Evolutionary conservation across 1,140 invertebrate species (phyloP).

Genomic region (Pygmarrhopalites habei): DNA sequence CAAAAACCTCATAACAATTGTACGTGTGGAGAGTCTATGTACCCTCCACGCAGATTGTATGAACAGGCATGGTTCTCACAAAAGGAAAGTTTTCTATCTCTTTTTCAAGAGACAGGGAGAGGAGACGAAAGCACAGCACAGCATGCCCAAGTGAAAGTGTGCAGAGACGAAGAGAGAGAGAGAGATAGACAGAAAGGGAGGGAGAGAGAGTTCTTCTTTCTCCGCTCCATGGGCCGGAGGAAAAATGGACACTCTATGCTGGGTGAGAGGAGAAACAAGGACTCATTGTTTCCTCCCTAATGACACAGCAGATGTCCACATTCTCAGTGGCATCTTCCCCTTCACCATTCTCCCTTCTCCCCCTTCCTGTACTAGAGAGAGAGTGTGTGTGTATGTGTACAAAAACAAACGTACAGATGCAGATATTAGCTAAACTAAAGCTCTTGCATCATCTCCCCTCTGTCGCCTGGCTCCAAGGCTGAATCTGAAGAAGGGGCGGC

Average conservation of each 20-base stretch:
- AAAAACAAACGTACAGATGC: too few relatives aligned
- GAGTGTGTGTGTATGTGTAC: too few relatives aligned
- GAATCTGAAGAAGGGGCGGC: too few relatives aligned
- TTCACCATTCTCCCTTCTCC: background rate
- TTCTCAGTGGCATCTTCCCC: constrained; percentile 1
- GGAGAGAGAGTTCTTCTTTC: too few relatives aligned
- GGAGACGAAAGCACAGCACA: too few relatives aligned
- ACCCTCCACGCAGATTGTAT: too few relatives aligned
- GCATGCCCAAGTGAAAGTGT: too few relatives aligned
- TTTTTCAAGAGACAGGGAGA: background rate
- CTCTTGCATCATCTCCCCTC: too few relatives aligned
- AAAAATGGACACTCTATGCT: too few relatives aligned
- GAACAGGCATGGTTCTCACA: background rate
- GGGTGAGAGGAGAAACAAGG: background rate
- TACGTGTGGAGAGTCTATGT: background rate
- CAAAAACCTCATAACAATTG: constrained; percentile 1
- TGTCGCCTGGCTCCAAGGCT: too few relatives aligned
- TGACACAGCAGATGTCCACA: constrained; percentile 16
- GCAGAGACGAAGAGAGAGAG: background rate
- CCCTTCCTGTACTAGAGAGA: background rate
- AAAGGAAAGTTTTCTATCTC: background rate
- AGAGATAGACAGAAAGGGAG: background rate
- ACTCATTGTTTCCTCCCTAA: constrained; percentile 16
- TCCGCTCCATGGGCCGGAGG: too few relatives aligned
- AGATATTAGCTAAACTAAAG: too few relatives aligned